phyloP scores from a whole-genome alignment of 2,888 invertebrate genomes.

The Physocephala rufipes region DNA sequence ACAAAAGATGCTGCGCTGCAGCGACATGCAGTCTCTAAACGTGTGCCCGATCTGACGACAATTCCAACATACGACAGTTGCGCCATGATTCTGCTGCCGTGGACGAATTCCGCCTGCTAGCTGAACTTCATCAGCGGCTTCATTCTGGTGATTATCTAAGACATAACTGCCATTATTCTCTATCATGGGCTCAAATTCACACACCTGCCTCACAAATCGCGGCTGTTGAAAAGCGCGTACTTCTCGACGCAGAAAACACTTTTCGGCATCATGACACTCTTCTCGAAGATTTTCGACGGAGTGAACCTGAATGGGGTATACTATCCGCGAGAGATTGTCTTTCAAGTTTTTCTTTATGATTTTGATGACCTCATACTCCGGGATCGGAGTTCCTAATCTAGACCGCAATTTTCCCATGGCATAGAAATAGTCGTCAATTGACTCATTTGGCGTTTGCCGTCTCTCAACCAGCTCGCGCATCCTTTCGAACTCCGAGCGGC shows the following conservation, averaged over 20 bases:
- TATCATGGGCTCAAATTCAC: background rate
- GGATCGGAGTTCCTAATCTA: background rate
- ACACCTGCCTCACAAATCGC: background rate
- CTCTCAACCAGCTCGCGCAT: slow-evolving; percentile 31
- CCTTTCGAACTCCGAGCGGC: slow-evolving; percentile 29
- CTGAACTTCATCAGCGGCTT: too few relatives aligned
- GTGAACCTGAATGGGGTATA: slow-evolving; percentile 15
- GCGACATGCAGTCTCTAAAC: too few relatives aligned
- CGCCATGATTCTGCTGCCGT: too few relatives aligned
- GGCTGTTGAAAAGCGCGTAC: background rate
- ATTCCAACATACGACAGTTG: too few relatives aligned
- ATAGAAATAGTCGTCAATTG: slow-evolving; percentile 24
- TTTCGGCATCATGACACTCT: slow-evolving; percentile 20
- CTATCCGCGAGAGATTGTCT: background rate
- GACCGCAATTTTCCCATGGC: background rate
- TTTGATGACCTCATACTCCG: background rate
- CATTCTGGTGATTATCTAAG: too few relatives aligned
- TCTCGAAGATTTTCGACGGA: slow-evolving; percentile 25
- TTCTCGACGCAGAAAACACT: slow-evolving; percentile 4
- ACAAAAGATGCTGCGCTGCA: too few relatives aligned
- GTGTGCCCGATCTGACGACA: too few relatives aligned
- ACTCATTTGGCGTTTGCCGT: slow-evolving; percentile 24
- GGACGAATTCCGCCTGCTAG: too few relatives aligned
- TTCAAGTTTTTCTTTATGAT: slow-evolving; percentile 7
- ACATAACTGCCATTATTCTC: too few relatives aligned